Conservation (phyloP, 2,797 vertebrate genomes). For the Centroberyx gerrardi region DNA sequence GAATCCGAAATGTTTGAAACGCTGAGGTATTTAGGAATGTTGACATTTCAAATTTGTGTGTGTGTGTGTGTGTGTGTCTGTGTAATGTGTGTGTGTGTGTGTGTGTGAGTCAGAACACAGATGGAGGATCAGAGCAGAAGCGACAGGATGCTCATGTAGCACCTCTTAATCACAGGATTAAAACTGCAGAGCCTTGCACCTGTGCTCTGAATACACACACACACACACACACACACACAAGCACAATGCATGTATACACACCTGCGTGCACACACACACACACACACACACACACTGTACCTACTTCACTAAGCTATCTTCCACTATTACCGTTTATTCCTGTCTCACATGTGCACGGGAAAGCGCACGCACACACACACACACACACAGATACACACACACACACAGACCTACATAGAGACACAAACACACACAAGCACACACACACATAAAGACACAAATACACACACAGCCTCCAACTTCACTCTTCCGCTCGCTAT, state of each 20-base stretch:
- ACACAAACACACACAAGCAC: background rate
- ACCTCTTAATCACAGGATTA: conserved; percentile 83
- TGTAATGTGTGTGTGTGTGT: conserved; percentile 36
- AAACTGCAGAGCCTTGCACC: conserved; percentile 71
- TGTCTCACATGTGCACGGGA: background rate
- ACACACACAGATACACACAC: background rate
- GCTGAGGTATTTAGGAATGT: conserved; percentile 42
- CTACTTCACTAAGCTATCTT: conserved; percentile 21
- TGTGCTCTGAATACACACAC: conserved; percentile 51
- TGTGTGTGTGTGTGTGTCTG: conserved; percentile 19
- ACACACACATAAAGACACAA: too few species aligned
- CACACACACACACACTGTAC: conserved; percentile 20
- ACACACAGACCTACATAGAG: background rate
- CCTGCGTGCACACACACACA: conserved; percentile 15
- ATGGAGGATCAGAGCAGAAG: conserved; percentile 77
- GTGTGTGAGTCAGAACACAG: conserved; percentile 81
- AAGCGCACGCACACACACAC: background rate
- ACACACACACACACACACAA: conserved; percentile 15
- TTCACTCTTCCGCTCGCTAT: background rate
- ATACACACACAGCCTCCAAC: background rate
- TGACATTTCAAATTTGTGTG: conserved; percentile 57
- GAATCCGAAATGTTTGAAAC: conserved; percentile 8
- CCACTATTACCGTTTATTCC: background rate
- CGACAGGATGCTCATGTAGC: conserved; percentile 81
- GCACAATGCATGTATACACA: conserved; percentile 6